Evolutionary conservation across 2,797 vertebrate species (phyloP).

Genomic region (Geotrypetes seraphini): DNA sequence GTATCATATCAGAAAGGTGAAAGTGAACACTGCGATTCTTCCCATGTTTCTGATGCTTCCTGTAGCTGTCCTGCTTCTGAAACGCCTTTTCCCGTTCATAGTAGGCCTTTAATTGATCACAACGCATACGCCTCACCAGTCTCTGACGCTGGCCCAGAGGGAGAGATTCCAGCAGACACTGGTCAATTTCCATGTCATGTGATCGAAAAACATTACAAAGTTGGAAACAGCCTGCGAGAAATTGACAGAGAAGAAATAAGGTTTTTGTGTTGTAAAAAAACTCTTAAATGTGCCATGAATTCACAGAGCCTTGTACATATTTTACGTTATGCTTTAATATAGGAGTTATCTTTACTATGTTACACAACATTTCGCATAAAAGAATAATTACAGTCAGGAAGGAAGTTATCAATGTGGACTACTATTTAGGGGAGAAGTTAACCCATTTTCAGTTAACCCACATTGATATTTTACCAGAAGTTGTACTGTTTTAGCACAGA

Average conservation of each 20-base stretch:
- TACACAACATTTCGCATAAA: no score
- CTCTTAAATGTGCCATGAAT: not conserved
- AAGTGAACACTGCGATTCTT: constrained; percentile 68
- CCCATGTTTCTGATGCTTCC: constrained; percentile 37
- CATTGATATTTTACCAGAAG: no score
- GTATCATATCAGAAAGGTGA: constrained; percentile 53
- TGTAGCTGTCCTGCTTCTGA: constrained; percentile 63
- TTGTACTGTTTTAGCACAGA: no score
- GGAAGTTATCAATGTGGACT: no score
- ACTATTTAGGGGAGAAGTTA: no score
- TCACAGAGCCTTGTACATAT: no score
- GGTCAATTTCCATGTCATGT: constrained; percentile 98
- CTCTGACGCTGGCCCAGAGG: constrained; percentile 86
- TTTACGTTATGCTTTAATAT: no score
- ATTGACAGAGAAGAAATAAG: not conserved
- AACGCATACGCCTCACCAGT: constrained; percentile 87
- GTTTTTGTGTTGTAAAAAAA: rapidly evolving
- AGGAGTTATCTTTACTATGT: no score
- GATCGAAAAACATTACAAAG: constrained; percentile 92
- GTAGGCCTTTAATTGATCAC: constrained; percentile 85
- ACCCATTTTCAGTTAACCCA: no score
- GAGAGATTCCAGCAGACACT: constrained; percentile 94
- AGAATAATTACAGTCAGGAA: no score
- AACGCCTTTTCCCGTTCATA: constrained; percentile 79
- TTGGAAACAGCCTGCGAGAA: constrained; percentile 85